Evolutionary conservation across 2,113 vertebrate genomes (phyloP).

Genomic region (Mystacornis crossleyi): DNA sequence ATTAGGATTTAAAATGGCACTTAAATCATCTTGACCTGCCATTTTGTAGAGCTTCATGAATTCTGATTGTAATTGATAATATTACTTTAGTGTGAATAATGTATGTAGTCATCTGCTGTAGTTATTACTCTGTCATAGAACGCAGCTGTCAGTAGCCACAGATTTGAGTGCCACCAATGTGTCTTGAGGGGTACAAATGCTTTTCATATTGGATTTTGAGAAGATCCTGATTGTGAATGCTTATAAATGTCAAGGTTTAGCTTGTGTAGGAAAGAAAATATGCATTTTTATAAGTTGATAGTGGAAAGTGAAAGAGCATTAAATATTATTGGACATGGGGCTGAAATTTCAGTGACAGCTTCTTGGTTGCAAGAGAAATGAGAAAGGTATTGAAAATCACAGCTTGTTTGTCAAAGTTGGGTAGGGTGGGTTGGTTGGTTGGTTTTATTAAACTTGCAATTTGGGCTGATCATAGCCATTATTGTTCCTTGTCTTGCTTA

Average conservation of each 20-base stretch:
- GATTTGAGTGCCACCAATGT: background rate
- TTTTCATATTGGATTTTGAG: background rate
- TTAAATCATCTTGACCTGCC: background rate
- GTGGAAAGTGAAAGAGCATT: background rate
- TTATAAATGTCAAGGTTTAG: background rate
- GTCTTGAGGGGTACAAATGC: background rate
- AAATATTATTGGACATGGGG: background rate
- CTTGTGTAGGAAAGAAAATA: background rate
- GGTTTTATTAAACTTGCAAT: background rate
- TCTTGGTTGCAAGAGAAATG: background rate
- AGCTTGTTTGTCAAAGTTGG: background rate
- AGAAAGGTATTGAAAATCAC: background rate
- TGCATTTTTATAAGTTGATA: background rate
- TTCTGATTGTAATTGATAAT: constrained; percentile 26
- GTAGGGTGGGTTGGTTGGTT: background rate
- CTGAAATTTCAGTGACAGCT: background rate
- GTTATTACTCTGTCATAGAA: background rate
- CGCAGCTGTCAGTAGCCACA: background rate
- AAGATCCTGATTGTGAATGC: background rate
- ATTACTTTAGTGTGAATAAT: constrained; percentile 6
- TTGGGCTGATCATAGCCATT: background rate
- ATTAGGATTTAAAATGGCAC: constrained; percentile 25
- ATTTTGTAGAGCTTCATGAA: background rate
- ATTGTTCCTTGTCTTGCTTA: background rate
- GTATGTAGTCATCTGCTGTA: background rate